Base-by-base conservation (phyloP, 2,888 invertebrate species). In the Melinaea marsaeus region DNA sequence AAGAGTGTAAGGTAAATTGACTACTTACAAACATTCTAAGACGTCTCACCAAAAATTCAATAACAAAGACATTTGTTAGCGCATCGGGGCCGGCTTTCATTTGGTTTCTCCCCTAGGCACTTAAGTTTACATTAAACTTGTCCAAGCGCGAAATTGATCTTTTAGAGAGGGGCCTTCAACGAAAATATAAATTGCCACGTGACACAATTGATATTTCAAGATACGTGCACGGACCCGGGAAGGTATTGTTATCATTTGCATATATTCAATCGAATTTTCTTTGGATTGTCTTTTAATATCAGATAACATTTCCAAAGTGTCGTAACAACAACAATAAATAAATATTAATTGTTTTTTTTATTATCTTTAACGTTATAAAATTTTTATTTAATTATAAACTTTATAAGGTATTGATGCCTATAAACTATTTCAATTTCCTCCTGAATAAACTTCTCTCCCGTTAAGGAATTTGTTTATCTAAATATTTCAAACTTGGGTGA, bases 101-200 rank as follows among this genome's bases (percentile, higher is more conserved):
- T 86, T 84, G 85, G 79, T 73, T 72, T 72, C 77, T 78, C 79
- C 90, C 88, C 86, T 75, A 82, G 80, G 83, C 88, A 85, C 85
- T 88, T 86, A 86, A 88, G 88, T 86, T 88, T 88, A 88, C 90
- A 88, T 89, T 88, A 88, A 87, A 84, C 78, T 85, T 85, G 87
- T 84, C 87, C 86, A 86, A 86, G 88, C 90, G 90, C 84, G 89
- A 90, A 90, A 90, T 90, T 90, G 88, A 90, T 90, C 90, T 90
- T 86, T 88, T 86, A 87, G 86, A 85, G 80, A 84, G 85, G 86
- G 83, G 83, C 82, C 78, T 81, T 82, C 82, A 83, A 79, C 80
- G 84, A 84, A 85, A 86, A 86, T 85, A 86, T 84, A 86, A 85
- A 86, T 86, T 84, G 82, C 82, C 82, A 78, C 82, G 80, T 76